A percentile compares a stretch with the other conserved stretches of the same genome.
phyloP scores from a whole-genome alignment of 2,113 vertebrate species.

The Sylvia atricapilla region DNA sequence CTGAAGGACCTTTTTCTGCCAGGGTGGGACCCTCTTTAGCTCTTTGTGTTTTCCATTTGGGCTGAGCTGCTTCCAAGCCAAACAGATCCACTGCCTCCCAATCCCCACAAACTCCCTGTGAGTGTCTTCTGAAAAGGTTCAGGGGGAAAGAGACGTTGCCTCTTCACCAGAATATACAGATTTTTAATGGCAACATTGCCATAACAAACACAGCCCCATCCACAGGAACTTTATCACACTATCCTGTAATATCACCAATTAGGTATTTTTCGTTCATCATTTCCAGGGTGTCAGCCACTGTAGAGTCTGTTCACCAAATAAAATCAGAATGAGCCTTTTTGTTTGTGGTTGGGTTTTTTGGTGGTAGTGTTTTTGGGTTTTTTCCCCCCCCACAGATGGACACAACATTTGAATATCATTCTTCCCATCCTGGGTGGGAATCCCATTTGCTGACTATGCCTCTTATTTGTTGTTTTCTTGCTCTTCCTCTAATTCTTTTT shows the following conservation, averaged over 20 bases:
- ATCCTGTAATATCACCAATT: neutral
- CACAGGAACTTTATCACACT: neutral
- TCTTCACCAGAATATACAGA: neutral
- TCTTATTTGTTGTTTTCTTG: neutral
- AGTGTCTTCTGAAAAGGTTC: neutral
- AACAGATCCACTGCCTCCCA: neutral
- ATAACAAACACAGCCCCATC: neutral
- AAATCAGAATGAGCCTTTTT: neutral
- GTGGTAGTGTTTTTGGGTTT: no score
- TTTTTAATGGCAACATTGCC: neutral
- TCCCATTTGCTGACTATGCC: neutral
- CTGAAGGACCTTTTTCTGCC: neutral
- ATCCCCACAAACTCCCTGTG: neutral
- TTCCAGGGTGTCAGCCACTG: neutral
- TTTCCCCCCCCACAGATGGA: neutral
- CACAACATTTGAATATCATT: neutral
- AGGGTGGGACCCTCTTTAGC: neutral
- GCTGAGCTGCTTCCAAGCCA: rapidly evolving
- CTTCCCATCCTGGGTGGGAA: neutral
- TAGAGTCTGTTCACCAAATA: neutral
- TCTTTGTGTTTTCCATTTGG: neutral
- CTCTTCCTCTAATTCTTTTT: slow-evolving; percentile 11
- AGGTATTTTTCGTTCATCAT: neutral
- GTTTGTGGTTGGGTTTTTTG: neutral
- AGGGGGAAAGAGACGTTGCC: neutral